Base-by-base conservation (phyloP, 2,113 vertebrate species). In the Gallinago jamesoni region DNA sequence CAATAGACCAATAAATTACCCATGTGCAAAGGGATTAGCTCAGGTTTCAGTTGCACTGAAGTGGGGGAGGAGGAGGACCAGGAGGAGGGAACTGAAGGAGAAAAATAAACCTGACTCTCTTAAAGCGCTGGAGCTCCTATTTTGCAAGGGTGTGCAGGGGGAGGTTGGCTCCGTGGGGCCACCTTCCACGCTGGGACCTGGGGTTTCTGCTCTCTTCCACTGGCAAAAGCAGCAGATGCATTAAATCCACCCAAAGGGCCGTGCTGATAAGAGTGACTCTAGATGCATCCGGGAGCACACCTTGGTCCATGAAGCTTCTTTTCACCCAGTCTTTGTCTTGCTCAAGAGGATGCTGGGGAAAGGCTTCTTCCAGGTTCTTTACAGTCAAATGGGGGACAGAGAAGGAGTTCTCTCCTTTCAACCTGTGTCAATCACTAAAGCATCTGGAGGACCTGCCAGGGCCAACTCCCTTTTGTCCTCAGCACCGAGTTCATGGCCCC, bases 1-100 rank as follows among this genome's bases (percentile, higher is more conserved):
- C 98, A 98, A 98, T 95, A 98, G 98, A 98, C 98, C 98, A 98
- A 99, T 99, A 99, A 98, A 99, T 99, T 98, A 98, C 98, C 98
- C 96, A 90, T 96, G 96, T 97, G 98, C 98, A 98, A 98, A 98
- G 98, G 98, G 98, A 98, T 98, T 98, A 98, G 98, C 96, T 98
- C 98, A 94, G 98, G 98, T 98, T 99, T 98, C 98, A 98, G 96
- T 83, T 87, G 97, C 97, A 62, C 70, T 62, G 95, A 84, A 94
- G 96, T 96, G 91, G 96, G 95, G 96, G 39, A 39, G 39, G 39
- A 39, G 91, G 88, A 89, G 77, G 91, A 95, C 87, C 43, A 17
- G 53, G 89, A 94, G 87, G 56, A 56, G 94, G 88, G 92, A 93
- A 86, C 84, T 82, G 86, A 70, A 90, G 81, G 91, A 91, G 83